Evolutionary conservation across 1,140 invertebrate genomes (phyloP), one percentile per base, ranked within the genome.

Genomic region (Drosophila sucinea): DNA sequence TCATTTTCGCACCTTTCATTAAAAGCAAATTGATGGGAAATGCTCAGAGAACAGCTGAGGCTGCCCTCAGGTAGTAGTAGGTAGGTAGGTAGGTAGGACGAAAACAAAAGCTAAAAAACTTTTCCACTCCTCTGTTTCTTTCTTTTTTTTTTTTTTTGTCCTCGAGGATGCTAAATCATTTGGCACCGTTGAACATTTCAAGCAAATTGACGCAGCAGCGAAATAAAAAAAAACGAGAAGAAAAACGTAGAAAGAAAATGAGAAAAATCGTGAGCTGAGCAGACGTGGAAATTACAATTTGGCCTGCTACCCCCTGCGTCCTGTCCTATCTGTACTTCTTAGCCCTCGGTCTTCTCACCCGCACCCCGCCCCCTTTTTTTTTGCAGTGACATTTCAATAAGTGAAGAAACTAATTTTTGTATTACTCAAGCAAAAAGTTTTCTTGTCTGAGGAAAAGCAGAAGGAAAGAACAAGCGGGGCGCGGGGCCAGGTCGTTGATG

Each of bases 391-490:
- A 87, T 87, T 87, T 87, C 83, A 87, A 87, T 87, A 87, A 87
- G 83, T 89, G 84, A 87, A 89, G 83, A 87, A 86, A 87, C 83
- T 87, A 87, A 87, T 87, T 89, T 87, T 89, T 86, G 82, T 86
- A 67, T 65, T 66, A 71, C 64, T 61, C 63, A 58, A 67, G 79
- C 71, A 73, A 82, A 86, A 86, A 87, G 63, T 79, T 77, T 87
- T 66, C 66, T 77, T 71, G 67, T 77, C 70, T 61, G 33, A 61
- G 54, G 63, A 27, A 41, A 40, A 4, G 35, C 11, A 38, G 29
- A 44, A 10, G 32, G 56, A 55, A 54, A 32, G 10, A 38, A 35
- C 32, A 51, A 27, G 44, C 44, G 44, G 11, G 2, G 33, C 17
- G 17, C 17, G 58, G 38, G 51, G 67, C 41, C 38, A 55, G 51